Evolutionary conservation across 2,797 vertebrate genomes (phyloP), one percentile per base, ranked within the genome.

Genomic region (Sternarchorhynchus goeldii): DNA sequence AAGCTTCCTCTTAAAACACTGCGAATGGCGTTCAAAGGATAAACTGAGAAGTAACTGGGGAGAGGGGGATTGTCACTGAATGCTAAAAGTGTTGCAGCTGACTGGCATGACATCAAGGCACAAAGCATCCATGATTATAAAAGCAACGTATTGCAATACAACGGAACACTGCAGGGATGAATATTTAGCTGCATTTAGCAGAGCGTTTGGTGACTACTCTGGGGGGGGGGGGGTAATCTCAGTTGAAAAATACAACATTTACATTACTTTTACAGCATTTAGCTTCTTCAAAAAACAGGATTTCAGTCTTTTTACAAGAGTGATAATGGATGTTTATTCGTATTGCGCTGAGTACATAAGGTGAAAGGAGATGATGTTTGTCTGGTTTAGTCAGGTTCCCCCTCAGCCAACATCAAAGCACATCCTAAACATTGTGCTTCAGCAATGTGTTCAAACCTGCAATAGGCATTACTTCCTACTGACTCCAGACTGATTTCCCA

Each of bases 401-500:
- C n/a, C 31, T 75, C 71, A n/a, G 65, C 25, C 18, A 34, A 32
- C 50, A 21, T 77, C 58, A 77, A 70, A 75, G 53, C 66, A 36
- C 53, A 69, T 74, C n/a, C 20, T 57, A 77, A 56, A 56, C 75
- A 63, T 4, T 45, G 50, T n/a, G 25, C 29, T 36, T 53, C 36
- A 58, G 75, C 62, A 60, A 32, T 69, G 55, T n/a, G 36, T 36
- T 67, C 55, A 56, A 60, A 60, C 58, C 72, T 55, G 59, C 36
- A 39, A 58, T 57, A 58, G 18, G 45, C 29, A 1, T 56, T n/a
- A 17, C 67, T 69, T 68, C 57, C 36, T 57, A 65, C 18, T 16
- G 17, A 67, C 7, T 21, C 60, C 17, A 10, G 53, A 76, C 66
- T 29, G 81, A 82, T 79, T 79, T 73, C 73, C 57, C 66, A 55